Evolutionary conservation across 2,113 vertebrate genomes (phyloP), one percentile per base, ranked within the genome.

Genomic region (Grus americana): DNA sequence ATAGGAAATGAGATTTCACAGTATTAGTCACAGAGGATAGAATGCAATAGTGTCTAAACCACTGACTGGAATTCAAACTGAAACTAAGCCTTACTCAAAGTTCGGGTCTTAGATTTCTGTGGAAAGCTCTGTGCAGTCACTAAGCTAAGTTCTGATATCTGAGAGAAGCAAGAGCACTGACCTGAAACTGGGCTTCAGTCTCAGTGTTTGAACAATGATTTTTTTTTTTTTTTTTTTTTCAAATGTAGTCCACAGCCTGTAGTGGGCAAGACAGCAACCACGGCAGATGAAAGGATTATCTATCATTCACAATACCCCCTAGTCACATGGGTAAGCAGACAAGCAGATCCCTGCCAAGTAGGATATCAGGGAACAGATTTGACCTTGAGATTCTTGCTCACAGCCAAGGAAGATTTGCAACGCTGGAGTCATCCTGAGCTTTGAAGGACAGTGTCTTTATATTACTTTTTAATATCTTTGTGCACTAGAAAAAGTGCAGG

Each of bases 341-440:
- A 90, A 63, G 86, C 58, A 95, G 93, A 93, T 96, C 94, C 72
- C 57, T 96, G 93, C 84, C 95, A 97, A 96, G 95, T 90, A 96
- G 89, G 95, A 97, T 96, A 95, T 50, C 63, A 92, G 85, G 91
- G 82, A 95, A 80, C 72, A 82, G 86, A 97, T 93, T 36, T 96
- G 96, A 94, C 93, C 95, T 95, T 97, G 93, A 96, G 73, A 94
- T 91, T 90, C 86, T 49, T 93, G 80, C 80, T 95, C 72, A 92
- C 71, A 74, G 88, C 78, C 84, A 82, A 95, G 85, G 62, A 95
- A 91, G 78, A 92, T 94, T 74, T 93, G 76, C 36, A 91, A 6
- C 76, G 55, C 88, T 91, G 67, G 67, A 88, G 50, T 91, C 29
- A 61, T 62, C 47, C 85, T 92, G 38, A 59, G 52, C 75, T 89